Conservation (phyloP, 2,888 invertebrate genomes). For the Drosophila mercatorum region DNA sequence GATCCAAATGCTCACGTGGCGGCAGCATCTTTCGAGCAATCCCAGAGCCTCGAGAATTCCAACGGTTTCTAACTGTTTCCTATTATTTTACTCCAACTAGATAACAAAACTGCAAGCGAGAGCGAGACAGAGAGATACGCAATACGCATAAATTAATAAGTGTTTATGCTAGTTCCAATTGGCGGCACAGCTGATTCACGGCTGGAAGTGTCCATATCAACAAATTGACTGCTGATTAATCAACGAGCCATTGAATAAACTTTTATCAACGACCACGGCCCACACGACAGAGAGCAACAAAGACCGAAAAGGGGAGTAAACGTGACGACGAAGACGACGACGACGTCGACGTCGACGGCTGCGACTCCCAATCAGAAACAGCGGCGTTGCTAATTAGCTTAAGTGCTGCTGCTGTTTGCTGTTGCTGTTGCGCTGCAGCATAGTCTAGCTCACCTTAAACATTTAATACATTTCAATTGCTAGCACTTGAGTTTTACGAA, state of each 20-base stretch:
- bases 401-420: constrained; percentile 18
- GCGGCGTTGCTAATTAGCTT: constrained; percentile 52
- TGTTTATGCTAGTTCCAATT: neutral
- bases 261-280: constrained; percentile 62
- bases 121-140: neutral
- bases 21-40: constrained; percentile 73
- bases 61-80: constrained; percentile 24
- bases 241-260: constrained; percentile 23
- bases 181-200: constrained; percentile 23
- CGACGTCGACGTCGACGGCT: constrained; percentile 42
- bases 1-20: constrained; percentile 94
- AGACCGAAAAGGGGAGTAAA: constrained; percentile 72
- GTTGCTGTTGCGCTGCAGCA: neutral
- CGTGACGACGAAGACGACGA: constrained; percentile 47
- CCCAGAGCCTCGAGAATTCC: neutral
- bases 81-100: constrained; percentile 43
- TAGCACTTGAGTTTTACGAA: constrained; percentile 33
- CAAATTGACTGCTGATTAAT: constrained; percentile 61
- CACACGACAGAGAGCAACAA: constrained; percentile 56
- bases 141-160: neutral
- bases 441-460: constrained; percentile 54
- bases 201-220: constrained; percentile 6
- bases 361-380: constrained; percentile 49
- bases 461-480: constrained; percentile 58
- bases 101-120: constrained; percentile 43